A percentile compares a stretch with the other conserved stretches of the same genome.
Conservation (phyloP, 1,140 invertebrate genomes). For the Drosophila nasuta region DNA sequence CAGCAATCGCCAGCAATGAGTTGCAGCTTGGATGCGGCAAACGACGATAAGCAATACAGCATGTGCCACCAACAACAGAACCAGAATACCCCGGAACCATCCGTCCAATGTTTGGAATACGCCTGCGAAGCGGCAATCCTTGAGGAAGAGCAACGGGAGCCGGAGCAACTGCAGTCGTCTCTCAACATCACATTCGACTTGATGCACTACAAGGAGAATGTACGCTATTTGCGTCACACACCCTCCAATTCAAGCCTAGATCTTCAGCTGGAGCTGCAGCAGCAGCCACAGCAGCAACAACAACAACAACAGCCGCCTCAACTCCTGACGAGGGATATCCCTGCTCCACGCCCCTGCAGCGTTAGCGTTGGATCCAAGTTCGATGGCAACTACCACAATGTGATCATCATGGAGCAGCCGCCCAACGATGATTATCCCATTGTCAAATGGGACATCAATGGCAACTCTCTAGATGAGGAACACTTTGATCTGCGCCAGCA, state of each 20-base stretch:
- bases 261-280: constrained; percentile 44
- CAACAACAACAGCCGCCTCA: constrained; percentile 22
- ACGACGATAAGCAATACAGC: constrained; percentile 50
- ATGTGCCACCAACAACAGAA: constrained; percentile 11
- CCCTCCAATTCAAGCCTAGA: constrained; percentile 78
- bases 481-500: constrained; percentile 52
- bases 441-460: constrained; percentile 82
- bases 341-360: constrained; percentile 39
- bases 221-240: constrained; percentile 77
- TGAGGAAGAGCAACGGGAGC: constrained; percentile 18
- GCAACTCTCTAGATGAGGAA: constrained; percentile 78
- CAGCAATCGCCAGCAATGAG: constrained; percentile 34
- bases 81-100: constrained; percentile 29
- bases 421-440: constrained; percentile 68
- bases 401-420: constrained; percentile 73
- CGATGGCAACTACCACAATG: constrained; percentile 71
- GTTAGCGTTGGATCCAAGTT: constrained; percentile 72
- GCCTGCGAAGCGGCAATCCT: constrained; percentile 36
- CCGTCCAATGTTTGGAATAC: constrained; percentile 46
- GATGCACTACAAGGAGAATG: constrained; percentile 72
- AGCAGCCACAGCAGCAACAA: neutral
- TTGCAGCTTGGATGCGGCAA: constrained; percentile 26
- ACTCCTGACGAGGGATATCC: neutral
- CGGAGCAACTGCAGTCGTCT: constrained; percentile 38
- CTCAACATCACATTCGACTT: constrained; percentile 65